Percentiles rank a stretch among this genome's conserved stretches.
Evolutionary conservation across 2,113 vertebrate genomes (phyloP).

Genomic region (Alosa alosa): DNA sequence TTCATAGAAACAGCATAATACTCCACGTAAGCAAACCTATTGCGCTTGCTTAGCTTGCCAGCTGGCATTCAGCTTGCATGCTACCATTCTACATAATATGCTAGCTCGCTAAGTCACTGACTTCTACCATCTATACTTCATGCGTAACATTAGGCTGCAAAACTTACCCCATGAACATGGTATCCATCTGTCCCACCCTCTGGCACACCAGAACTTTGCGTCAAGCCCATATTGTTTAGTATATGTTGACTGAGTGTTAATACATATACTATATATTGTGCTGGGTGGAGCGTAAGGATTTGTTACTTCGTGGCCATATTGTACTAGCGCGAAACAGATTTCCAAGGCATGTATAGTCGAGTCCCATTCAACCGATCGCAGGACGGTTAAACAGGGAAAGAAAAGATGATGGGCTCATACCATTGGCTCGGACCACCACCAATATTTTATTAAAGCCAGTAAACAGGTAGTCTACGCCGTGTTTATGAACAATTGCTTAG

Average conservation of each 20-base stretch:
- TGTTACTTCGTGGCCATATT: slow-evolving; percentile 32
- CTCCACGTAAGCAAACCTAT: background rate
- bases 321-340: background rate
- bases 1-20: background rate
- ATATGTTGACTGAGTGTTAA: background rate
- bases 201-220: slow-evolving; percentile 60
- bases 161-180: slow-evolving; percentile 66
- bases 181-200: slow-evolving; percentile 60
- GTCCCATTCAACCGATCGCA: background rate
- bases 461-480: too few species aligned
- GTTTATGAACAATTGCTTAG: too few species aligned
- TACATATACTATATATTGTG: background rate
- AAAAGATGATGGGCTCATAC: background rate
- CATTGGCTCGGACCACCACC: background rate
- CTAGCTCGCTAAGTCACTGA: background rate
- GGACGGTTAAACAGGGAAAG: background rate
- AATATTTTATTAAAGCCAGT: too few species aligned
- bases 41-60: background rate
- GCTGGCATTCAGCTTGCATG: background rate
- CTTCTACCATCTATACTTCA: background rate
- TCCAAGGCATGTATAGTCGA: slow-evolving; percentile 27
- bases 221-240: slow-evolving; percentile 51
- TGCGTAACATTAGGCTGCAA: background rate
- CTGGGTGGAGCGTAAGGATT: slow-evolving; percentile 1
- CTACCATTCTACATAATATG: background rate